Evolutionary conservation across 2,888 invertebrate genomes (phyloP), one percentile per base, ranked within the genome.

Genomic region (Lepetodrilus schrolli): DNA sequence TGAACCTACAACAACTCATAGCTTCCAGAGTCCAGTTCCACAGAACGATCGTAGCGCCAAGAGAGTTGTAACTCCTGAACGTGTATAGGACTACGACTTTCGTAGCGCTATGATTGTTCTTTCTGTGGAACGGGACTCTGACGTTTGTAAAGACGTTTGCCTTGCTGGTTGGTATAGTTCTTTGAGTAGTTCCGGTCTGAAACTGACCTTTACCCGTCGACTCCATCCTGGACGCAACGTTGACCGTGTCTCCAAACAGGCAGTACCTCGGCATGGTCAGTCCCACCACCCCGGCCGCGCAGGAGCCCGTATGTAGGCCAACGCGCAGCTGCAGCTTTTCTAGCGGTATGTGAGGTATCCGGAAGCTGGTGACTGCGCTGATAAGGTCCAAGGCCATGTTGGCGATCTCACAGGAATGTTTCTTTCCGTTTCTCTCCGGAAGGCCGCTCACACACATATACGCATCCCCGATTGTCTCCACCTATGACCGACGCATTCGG

Each of bases 381-480:
- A 89, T 78, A 10, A 90, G 81, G 70, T 88, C 87, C n/a, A 90
- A 83, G 4, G 89, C 87, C 84, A 89, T 87, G 65, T 86, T 87
- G 37, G 88, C 89, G 37, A 90, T 90, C 78, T 90, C 89, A 0
- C 82, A 84, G 1, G 84, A 78, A 72, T 90, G 90, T 7, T 86
- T 80, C 48, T 81, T 80, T 1, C 87, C 88, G 73, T 89, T 89
- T 21, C 83, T 58, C 34, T 80, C 69, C 0, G 90, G 90, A 17
- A 88, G 82, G 4, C 90, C 90, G 70, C 88, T 88, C 7, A 86
- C 88, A 30, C 86, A 85, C 88, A 89, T 88, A 77, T 89, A 89
- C 3, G 89, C 88, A 66, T 88, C 89, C 0, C 89, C 88, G 47
- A 89, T 89, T 0, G 88, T 89, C 74, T 89, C 89, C 4, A 89